These are phyloP conservation scores for Axea sp. DNA, from an alignment of 2,888 invertebrate genomes.

Conservation along the genomic window DNA sequence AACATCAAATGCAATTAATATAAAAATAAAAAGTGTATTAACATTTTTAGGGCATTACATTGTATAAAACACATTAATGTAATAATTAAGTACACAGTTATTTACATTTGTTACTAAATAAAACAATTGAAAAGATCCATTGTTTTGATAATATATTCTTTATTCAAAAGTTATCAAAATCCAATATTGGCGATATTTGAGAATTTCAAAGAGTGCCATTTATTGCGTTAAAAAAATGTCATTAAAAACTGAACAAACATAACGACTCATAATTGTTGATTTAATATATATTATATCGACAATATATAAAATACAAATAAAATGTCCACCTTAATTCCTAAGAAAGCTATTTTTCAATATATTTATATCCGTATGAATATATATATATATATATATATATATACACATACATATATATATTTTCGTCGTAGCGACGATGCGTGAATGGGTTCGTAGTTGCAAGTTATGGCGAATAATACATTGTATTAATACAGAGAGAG, in stretches of 20 bases:
- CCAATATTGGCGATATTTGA: slow-evolving; percentile 2
- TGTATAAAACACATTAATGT: too few relatives aligned
- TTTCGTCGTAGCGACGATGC: slow-evolving; percentile 4
- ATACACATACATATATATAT: slow-evolving; percentile 1
- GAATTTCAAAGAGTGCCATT: not conserved
- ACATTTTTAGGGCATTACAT: too few relatives aligned
- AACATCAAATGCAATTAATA: too few relatives aligned
- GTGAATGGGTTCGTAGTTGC: not conserved
- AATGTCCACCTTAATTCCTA: slow-evolving; percentile 6
- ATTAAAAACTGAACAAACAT: slow-evolving; percentile 1
- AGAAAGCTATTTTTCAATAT: slow-evolving; percentile 7
- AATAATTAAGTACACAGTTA: too few relatives aligned
- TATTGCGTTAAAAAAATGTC: too few relatives aligned
- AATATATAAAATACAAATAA: slow-evolving; percentile 7
- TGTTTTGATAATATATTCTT: slow-evolving; percentile 20
- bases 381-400: slow-evolving; percentile 1
- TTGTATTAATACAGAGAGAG: too few relatives aligned
- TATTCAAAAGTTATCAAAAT: slow-evolving; percentile 37
- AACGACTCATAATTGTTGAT: not conserved
- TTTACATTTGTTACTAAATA: too few relatives aligned
- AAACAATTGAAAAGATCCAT: too few relatives aligned
- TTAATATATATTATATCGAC: not conserved
- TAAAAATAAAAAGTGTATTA: too few relatives aligned
- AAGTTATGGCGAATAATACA: not conserved
- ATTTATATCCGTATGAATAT: slow-evolving; percentile 1